Evolutionary conservation across 2,113 vertebrate species (phyloP).

Genomic region (Oncorhynchus masou): DNA sequence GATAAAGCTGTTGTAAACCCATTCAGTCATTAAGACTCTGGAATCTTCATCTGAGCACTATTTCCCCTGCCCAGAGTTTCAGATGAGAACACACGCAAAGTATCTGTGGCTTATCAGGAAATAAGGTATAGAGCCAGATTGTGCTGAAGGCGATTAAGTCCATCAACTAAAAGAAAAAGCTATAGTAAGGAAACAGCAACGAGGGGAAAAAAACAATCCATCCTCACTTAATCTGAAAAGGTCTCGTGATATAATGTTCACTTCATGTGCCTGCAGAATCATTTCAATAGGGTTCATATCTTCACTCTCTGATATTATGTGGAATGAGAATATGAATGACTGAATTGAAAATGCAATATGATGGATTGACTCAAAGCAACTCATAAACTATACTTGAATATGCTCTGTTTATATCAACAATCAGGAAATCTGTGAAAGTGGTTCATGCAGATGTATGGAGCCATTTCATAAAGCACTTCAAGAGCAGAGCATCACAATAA

Average conservation of each 20-base stretch:
- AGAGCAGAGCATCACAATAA: slow-evolving; percentile 14
- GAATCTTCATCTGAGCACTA: background rate
- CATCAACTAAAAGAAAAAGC: no score
- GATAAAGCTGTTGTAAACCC: background rate
- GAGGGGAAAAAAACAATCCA: background rate
- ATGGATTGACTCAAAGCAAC: slow-evolving; percentile 51
- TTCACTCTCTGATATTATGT: slow-evolving; percentile 76
- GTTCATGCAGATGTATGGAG: slow-evolving; percentile 60
- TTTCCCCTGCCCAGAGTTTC: slow-evolving; percentile 16
- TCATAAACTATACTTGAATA: slow-evolving; percentile 49
- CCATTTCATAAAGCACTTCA: slow-evolving; percentile 26
- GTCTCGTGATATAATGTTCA: slow-evolving; percentile 20
- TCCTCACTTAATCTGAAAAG: slow-evolving; percentile 36
- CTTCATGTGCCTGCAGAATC: slow-evolving; percentile 50
- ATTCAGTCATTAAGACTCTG: slow-evolving; percentile 14
- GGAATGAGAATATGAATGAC: slow-evolving; percentile 66
- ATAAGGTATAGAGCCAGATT: background rate
- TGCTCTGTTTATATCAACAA: slow-evolving; percentile 52
- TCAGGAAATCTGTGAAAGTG: slow-evolving; percentile 50
- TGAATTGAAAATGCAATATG: slow-evolving; percentile 59
- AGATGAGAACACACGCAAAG: slow-evolving; percentile 10
- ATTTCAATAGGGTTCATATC: slow-evolving; percentile 84
- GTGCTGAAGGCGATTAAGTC: no score
- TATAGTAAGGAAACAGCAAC: slow-evolving; percentile 10
- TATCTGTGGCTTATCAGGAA: slow-evolving; percentile 18